Evolutionary conservation across 2,797 vertebrate genomes (phyloP).

Genomic region (Artibeus lituratus): DNA sequence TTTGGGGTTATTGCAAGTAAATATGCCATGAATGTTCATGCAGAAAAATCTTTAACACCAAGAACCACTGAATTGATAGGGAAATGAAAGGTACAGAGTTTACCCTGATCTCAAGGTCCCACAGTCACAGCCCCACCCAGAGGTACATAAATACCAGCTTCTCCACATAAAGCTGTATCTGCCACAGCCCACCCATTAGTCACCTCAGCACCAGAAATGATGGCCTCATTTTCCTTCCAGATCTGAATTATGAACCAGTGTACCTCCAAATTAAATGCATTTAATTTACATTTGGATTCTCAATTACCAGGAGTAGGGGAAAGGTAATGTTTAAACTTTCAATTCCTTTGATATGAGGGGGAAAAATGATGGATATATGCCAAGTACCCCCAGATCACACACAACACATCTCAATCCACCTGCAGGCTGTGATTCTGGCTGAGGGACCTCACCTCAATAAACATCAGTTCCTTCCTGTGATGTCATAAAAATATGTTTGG

Average conservation of each 20-base stretch:
- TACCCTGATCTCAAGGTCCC: background rate
- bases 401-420: too few species aligned
- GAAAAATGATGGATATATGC: too few species aligned
- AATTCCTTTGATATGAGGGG: too few species aligned
- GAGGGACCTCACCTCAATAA: background rate
- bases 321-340: too few species aligned
- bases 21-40: background rate
- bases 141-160: background rate
- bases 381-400: too few species aligned
- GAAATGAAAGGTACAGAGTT: background rate
- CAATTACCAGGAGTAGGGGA: background rate
- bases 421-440: background rate
- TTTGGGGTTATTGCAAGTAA: background rate
- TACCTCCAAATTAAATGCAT: background rate
- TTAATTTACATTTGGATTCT: background rate
- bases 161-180: too few species aligned
- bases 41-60: background rate
- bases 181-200: background rate
- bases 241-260: background rate
- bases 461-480: background rate
- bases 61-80: background rate
- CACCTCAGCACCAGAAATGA: background rate
- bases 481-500: too few species aligned
- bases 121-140: too few species aligned
- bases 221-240: too few species aligned